Evolutionary conservation across 2,888 invertebrate genomes (phyloP).

Genomic region (Lacanobia oleracea): DNA sequence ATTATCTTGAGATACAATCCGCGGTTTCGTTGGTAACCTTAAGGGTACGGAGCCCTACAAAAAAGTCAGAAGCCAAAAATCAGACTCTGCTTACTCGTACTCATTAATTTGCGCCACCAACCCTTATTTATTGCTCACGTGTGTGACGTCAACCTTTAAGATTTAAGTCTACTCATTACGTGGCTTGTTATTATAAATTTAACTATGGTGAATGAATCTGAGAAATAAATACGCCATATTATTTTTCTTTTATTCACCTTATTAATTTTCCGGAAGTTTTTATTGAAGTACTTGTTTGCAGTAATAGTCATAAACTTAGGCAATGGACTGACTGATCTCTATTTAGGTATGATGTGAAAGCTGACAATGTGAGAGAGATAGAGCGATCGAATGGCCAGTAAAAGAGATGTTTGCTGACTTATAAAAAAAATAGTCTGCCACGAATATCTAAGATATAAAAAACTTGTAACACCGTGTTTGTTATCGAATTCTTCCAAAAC

Average conservation of each 20-base stretch:
- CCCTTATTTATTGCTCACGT: no score
- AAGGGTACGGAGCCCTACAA: no score
- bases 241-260: constrained; percentile 6
- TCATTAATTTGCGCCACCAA: no score
- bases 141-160: neutral
- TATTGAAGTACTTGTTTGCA: no score
- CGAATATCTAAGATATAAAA: no score
- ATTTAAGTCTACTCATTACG: constrained; percentile 6
- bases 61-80: no score
- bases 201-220: neutral
- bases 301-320: neutral
- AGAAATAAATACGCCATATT: constrained; percentile 19
- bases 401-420: neutral
- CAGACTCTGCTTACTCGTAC: no score
- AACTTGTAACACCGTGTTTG: no score
- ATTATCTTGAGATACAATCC: no score
- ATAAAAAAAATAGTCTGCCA: no score
- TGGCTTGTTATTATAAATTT: neutral
- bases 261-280: constrained; percentile 4
- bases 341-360: neutral
- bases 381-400: neutral
- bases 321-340: neutral
- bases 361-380: neutral
- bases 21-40: no score
- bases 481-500: no score